Evolutionary conservation across 2,888 invertebrate genomes (phyloP).

Genomic region (Germaria angustata): DNA sequence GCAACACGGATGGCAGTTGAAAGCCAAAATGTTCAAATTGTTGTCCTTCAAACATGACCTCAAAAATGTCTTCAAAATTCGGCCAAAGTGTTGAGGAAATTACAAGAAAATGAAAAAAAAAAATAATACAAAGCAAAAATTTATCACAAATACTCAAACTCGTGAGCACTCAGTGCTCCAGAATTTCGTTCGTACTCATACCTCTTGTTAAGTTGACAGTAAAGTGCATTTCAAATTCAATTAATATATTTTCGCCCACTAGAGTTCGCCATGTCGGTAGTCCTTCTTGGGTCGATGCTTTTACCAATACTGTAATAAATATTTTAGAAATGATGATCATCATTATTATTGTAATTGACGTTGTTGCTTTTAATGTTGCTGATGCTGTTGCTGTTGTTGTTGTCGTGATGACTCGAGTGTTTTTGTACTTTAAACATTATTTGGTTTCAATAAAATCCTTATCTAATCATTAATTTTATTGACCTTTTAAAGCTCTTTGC

Average conservation of each 20-base stretch:
- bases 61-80: slow-evolving; percentile 82
- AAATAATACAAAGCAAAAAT: not conserved
- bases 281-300: slow-evolving; percentile 73
- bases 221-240: slow-evolving; percentile 85
- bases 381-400: not conserved
- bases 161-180: not conserved
- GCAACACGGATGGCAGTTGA: slow-evolving; percentile 81
- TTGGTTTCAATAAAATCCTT: slow-evolving; percentile 54
- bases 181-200: slow-evolving; percentile 34
- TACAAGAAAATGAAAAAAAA: not conserved
- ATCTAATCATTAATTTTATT: slow-evolving; percentile 65
- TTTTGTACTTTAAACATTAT: slow-evolving; percentile 42
- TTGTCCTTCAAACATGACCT: slow-evolving; percentile 86
- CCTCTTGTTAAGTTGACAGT: slow-evolving; percentile 83
- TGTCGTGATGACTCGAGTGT: slow-evolving; percentile 36
- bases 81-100: not conserved
- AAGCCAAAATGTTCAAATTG: slow-evolving; percentile 87
- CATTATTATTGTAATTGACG: not conserved
- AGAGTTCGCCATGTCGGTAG: slow-evolving; percentile 85
- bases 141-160: not conserved
- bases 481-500: slow-evolving; percentile 49
- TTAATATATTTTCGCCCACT: slow-evolving; percentile 84
- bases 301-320: slow-evolving; percentile 73
- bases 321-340: slow-evolving; percentile 8
- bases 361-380: slow-evolving; percentile 7